These are phyloP conservation scores for Coelinius sp. DNA, from an alignment of 2,888 invertebrate species.

Conservation along the genomic window DNA sequence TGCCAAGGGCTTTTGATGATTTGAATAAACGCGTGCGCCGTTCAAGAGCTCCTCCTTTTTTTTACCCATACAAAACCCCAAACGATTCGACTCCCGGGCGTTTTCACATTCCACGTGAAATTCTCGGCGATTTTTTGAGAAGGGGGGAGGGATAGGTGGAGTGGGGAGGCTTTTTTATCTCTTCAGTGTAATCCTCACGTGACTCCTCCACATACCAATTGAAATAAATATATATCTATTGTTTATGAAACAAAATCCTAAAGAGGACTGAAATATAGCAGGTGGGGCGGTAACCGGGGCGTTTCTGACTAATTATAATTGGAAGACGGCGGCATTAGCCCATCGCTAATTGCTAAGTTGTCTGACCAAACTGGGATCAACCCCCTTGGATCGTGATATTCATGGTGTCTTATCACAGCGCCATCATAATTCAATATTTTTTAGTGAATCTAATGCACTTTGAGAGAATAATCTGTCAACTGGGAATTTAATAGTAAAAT, in stretches of 20 bases:
- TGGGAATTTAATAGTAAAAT: neutral
- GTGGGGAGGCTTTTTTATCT: neutral
- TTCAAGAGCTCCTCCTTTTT: conserved; percentile 27
- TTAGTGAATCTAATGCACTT: neutral
- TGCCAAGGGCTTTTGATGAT: conserved; percentile 26
- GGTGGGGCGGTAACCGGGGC: conserved; percentile 66
- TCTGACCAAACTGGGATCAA: conserved; percentile 60
- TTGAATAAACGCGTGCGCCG: conserved; percentile 40
- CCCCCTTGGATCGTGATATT: neutral
- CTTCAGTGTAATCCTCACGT: neutral
- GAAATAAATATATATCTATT: neutral
- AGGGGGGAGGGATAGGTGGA: neutral
- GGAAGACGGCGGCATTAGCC: conserved; percentile 67
- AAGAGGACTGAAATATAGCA: conserved; percentile 4
- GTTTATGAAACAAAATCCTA: conserved; percentile 26
- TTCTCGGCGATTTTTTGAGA: conserved; percentile 14
- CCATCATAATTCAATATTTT: neutral
- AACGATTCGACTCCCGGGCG: conserved; percentile 19
- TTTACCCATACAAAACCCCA: conserved; percentile 17
- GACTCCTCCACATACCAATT: neutral
- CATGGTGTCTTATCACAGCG: neutral
- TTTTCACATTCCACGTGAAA: conserved; percentile 33
- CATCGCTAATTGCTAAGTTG: conserved; percentile 68
- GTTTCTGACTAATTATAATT: conserved; percentile 70
- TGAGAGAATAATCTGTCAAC: neutral